A percentile compares a stretch with the other conserved stretches of the same genome.
These are phyloP conservation scores for Mycteria americana DNA, from an alignment of 2,797 vertebrate genomes.

Conservation along the genomic window DNA sequence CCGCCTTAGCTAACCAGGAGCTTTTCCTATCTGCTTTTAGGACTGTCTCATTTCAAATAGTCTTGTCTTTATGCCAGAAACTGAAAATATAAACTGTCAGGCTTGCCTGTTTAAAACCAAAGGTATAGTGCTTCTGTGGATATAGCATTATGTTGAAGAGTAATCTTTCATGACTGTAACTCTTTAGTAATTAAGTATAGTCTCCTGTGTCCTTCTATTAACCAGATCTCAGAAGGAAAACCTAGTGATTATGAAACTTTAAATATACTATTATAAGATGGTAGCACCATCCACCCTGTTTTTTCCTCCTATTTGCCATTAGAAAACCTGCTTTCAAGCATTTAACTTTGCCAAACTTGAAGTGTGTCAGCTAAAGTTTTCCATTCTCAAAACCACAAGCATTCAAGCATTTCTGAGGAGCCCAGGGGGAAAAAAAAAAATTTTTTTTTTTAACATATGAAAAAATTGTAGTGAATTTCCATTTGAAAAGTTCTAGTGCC, in stretches of 20 bases:
- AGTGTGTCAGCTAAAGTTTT: constrained; percentile 31
- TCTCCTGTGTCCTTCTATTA: background rate
- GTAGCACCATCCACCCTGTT: background rate
- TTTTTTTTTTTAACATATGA: background rate
- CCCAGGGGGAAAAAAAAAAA: background rate
- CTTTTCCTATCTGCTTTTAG: background rate
- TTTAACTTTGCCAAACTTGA: background rate
- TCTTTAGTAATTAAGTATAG: background rate
- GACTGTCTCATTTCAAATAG: background rate
- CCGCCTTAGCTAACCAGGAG: background rate
- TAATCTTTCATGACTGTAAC: background rate
- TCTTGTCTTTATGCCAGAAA: background rate
- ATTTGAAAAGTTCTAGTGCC: background rate
- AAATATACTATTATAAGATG: background rate
- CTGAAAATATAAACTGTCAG: background rate
- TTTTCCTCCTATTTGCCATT: background rate
- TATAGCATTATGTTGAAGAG: background rate
- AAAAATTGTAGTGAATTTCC: constrained; percentile 1
- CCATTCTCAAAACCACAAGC: constrained; percentile 42
- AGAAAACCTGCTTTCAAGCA: constrained; percentile 6
- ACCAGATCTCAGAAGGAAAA: background rate
- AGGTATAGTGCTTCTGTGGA: background rate
- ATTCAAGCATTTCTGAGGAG: constrained; percentile 14
- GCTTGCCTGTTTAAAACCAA: background rate
- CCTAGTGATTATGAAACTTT: background rate